Conservation (phyloP, 2,888 invertebrate genomes). For the Cephus pygmeus region DNA sequence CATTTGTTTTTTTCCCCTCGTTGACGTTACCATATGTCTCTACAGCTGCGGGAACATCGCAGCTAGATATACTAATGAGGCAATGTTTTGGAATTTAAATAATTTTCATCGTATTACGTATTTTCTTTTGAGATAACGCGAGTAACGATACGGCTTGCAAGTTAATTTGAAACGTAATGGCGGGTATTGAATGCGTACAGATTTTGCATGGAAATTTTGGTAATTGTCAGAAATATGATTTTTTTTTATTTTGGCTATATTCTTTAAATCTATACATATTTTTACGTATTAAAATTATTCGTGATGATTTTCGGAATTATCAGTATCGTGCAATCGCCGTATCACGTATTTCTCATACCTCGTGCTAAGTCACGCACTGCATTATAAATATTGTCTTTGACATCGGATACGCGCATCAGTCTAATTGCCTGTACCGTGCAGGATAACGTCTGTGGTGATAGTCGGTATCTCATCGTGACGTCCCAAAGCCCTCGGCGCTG, state of each 20-base stretch:
- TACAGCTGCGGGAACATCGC: background rate
- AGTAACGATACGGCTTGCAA: background rate
- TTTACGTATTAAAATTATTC: too few species aligned
- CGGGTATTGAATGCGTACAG: too few species aligned
- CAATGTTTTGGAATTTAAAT: background rate
- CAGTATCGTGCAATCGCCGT: too few species aligned
- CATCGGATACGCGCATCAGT: background rate
- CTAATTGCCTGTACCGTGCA: background rate
- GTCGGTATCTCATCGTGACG: background rate
- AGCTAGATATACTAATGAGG: background rate
- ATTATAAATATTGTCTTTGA: background rate
- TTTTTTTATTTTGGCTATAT: too few species aligned
- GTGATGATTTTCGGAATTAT: too few species aligned
- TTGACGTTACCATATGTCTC: background rate
- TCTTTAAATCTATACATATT: too few species aligned
- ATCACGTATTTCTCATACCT: background rate
- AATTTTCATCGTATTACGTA: background rate
- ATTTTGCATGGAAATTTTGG: too few species aligned
- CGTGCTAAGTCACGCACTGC: background rate
- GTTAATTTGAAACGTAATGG: background rate
- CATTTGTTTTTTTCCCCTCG: background rate
- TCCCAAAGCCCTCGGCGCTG: background rate
- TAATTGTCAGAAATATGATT: too few species aligned
- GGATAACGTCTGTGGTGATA: background rate
- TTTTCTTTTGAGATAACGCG: background rate